These are phyloP conservation scores for Homalodisca vitripennis DNA, from an alignment of 1,140 invertebrate genomes.

Conservation along the genomic window DNA sequence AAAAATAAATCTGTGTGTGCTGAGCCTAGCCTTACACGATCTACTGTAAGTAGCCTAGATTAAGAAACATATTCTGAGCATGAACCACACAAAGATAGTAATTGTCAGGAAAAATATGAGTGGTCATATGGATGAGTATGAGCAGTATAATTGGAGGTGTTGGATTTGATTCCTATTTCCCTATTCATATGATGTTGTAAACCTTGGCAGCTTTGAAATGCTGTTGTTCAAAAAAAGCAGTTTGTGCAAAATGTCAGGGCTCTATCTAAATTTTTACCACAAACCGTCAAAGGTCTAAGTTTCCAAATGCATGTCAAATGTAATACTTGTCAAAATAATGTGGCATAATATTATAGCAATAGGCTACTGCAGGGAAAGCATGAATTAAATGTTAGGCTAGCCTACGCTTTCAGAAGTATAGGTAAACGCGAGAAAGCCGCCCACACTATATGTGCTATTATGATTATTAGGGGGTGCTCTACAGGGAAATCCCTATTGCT, in stretches of 20 bases:
- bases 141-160: not conserved
- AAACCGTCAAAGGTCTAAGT: constrained; percentile 4
- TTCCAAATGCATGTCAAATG: not conserved
- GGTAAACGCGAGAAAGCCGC: too few species aligned
- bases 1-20: not conserved
- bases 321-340: constrained; percentile 2
- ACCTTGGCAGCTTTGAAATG: constrained; percentile 3
- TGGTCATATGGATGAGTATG: not conserved
- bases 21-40: not conserved
- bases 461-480: too few species aligned
- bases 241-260: not conserved
- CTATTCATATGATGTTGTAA: not conserved
- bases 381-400: constrained; percentile 14
- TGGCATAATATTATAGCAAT: not conserved
- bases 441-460: not conserved
- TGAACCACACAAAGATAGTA: not conserved
- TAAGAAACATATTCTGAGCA: not conserved
- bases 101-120: not conserved
- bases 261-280: not conserved
- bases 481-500: too few species aligned
- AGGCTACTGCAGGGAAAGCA: not conserved
- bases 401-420: too few species aligned
- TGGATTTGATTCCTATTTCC: not conserved
- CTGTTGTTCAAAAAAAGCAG: not conserved
- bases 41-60: not conserved